These are phyloP conservation scores for Pachyuromys duprasi DNA, from an alignment of 2,797 vertebrate genomes.

Conservation along the genomic window DNA sequence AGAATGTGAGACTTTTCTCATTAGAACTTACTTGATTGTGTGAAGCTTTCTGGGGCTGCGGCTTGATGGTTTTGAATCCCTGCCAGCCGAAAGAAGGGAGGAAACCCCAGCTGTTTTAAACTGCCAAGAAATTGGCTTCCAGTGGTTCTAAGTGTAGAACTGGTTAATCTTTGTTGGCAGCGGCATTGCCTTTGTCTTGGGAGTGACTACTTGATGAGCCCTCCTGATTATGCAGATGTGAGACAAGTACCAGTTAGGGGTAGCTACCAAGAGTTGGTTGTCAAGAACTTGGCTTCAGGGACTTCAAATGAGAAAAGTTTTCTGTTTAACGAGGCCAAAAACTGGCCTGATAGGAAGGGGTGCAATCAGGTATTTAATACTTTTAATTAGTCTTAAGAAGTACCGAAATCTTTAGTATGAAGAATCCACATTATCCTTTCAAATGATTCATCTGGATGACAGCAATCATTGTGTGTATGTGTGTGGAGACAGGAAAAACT, in stretches of 20 bases:
- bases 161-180: conserved; percentile 28
- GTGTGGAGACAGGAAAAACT: neutral
- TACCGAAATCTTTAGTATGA: conserved; percentile 11
- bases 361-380: neutral
- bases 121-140: conserved; percentile 27
- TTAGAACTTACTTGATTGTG: conserved; percentile 39
- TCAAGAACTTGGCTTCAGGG: neutral
- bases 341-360: neutral
- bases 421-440: neutral
- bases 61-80: conserved; percentile 38
- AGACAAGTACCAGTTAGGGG: neutral
- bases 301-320: neutral
- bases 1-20: conserved; percentile 50
- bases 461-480: neutral
- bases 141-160: neutral
- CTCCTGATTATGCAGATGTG: conserved; percentile 5
- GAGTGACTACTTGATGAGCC: conserved; percentile 29
- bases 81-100: conserved; percentile 47
- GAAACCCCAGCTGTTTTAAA: conserved; percentile 46
- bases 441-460: neutral
- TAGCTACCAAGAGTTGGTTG: neutral
- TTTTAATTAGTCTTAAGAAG: conserved; percentile 44
- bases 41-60: conserved; percentile 33
- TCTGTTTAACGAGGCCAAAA: conserved; percentile 28
- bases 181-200: conserved; percentile 2